Base-by-base conservation (phyloP, 2,888 invertebrate species). In the Cephus rjabovi region DNA sequence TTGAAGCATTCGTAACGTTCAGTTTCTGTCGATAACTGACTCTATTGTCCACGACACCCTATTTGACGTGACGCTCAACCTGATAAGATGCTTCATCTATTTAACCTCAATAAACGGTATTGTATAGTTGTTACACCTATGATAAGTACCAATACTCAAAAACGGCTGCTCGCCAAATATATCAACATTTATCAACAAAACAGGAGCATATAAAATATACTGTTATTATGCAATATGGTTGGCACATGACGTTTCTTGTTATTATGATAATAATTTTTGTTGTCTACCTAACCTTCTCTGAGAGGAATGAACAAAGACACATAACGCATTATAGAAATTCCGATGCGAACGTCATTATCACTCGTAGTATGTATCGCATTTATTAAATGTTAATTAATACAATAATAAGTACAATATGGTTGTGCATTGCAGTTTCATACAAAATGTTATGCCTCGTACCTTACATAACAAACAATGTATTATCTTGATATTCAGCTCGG, bases 361-460 rank as follows among this genome's bases (percentile, higher is more conserved):
- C 12, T 71, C 31, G 31, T 71, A 71, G 81, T 83, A 82, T 81
- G 85, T 87, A 89, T 86, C 86, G 86, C 83, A 84, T 87, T 87
- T 87, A 88, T 87, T 88, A 87, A 88, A 88, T 86, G 83, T 83
- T 89, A 80, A 84, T 81, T 86, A 85, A 83, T 87, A 89, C 83
- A 86, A 85, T 87, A 88, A 82, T 85, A 89, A 88, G 84, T 90
- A 90, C 88, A 89, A 88, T 89, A 90, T 85, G 84, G 86, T 91
- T 91, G 90, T 91, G 90, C 89, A 90, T 90, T 89, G 89, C 89
- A 88, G 87, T 90, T 89, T 90, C 87, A 89, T 90, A 91, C 87
- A 91, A 90, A 91, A 91, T 85, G 85, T 89, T 86, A 89, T 86
- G 89, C 86, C 77, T 87, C 81, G 80, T 87, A 87, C 86, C 86